phyloP scores from a whole-genome alignment of 1,140 invertebrate genomes.

The Batillaria attramentaria region DNA sequence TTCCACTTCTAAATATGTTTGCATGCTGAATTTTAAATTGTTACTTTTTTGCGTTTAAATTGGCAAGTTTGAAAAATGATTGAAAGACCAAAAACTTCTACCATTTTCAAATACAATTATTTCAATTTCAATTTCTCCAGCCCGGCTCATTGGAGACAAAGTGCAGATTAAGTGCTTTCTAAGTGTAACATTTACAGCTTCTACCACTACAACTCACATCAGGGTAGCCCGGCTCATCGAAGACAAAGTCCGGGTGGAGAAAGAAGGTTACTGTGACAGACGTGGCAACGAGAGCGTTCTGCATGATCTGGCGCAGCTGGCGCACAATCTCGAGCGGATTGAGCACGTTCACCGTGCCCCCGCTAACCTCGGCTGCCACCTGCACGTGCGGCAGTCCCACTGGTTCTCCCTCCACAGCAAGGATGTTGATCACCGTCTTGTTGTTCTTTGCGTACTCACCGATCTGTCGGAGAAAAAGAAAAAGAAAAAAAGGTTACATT shows the following conservation, averaged over 20 bases:
- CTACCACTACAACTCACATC: too few species aligned
- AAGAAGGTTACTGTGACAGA: constrained; percentile 56
- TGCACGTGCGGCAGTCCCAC: constrained; percentile 56
- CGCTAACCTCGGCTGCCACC: constrained; percentile 57
- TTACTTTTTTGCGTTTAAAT: too few species aligned
- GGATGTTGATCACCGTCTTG: constrained; percentile 59
- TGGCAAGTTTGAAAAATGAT: too few species aligned
- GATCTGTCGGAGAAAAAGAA: constrained; percentile 47
- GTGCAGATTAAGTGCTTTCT: too few species aligned
- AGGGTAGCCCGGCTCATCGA: constrained; percentile 57
- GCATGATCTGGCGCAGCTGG: constrained; percentile 61
- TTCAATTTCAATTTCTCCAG: too few species aligned
- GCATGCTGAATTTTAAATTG: too few species aligned
- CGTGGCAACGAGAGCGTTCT: constrained; percentile 65
- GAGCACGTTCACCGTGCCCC: constrained; percentile 63
- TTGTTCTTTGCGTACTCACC: constrained; percentile 62
- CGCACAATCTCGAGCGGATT: constrained; percentile 63
- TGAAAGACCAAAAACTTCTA: too few species aligned
- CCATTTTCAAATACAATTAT: too few species aligned
- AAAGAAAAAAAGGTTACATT: background rate
- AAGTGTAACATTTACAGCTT: constrained; percentile 1
- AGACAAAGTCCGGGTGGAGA: constrained; percentile 58
- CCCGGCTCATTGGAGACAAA: too few species aligned
- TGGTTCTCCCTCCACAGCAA: constrained; percentile 61
- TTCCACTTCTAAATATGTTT: too few species aligned